These are phyloP conservation scores for Chondrosia reniformis DNA, from an alignment of 37 sponge, comb jelly and placozoan genomes.

Conservation along the genomic window DNA sequence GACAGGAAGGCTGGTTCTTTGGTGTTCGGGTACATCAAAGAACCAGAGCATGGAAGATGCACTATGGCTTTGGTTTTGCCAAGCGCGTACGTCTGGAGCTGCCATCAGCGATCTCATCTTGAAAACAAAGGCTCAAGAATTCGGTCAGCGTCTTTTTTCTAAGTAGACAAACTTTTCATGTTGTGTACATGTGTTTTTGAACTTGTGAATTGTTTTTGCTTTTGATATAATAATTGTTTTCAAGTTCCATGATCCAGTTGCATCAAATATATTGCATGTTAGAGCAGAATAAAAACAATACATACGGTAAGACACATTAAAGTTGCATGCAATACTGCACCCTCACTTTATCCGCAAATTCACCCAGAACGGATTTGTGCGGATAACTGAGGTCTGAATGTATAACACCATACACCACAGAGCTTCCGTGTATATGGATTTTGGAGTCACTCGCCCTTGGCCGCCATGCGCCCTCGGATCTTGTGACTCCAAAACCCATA, in stretches of 20 bases:
- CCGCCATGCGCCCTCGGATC: too few species aligned
- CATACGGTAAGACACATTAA: background rate
- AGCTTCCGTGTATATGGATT: too few species aligned
- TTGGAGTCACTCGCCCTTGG: too few species aligned
- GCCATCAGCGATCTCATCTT: slow-evolving; percentile 1
- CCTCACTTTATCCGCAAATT: too few species aligned
- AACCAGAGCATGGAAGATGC: slow-evolving; percentile 5
- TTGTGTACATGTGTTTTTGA: background rate
- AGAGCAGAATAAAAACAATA: background rate
- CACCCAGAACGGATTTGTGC: too few species aligned
- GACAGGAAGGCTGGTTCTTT: too few species aligned
- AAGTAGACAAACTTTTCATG: too few species aligned
- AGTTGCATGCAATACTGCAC: background rate
- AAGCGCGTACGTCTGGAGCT: background rate
- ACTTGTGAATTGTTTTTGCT: background rate
- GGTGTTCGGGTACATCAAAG: too few species aligned
- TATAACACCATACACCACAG: too few species aligned
- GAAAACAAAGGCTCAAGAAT: slow-evolving; percentile 26
- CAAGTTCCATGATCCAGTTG: slow-evolving; percentile 1
- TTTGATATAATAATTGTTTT: slow-evolving; percentile 1
- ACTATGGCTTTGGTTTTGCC: slow-evolving; percentile 14
- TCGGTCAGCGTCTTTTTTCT: slow-evolving; percentile 9
- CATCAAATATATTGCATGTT: background rate
- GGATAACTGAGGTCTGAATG: too few species aligned
- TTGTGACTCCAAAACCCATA: too few species aligned